Conservation (phyloP, 2,113 vertebrate species). For the Psephotus haematonotus region DNA sequence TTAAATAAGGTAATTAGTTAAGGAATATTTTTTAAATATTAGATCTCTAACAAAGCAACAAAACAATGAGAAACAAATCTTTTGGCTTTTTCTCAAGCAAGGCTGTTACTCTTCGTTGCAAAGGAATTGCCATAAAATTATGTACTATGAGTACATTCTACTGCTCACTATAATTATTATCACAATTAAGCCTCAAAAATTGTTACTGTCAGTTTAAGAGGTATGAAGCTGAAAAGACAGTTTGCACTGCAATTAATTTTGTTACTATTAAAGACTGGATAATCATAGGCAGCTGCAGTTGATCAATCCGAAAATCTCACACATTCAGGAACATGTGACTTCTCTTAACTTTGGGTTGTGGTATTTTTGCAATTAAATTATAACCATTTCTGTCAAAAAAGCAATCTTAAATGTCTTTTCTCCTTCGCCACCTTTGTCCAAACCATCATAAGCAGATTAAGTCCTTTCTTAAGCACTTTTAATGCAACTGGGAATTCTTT, state of each 20-base stretch:
- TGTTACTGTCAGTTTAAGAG: slow-evolving; percentile 1
- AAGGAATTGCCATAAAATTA: neutral
- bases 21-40: neutral
- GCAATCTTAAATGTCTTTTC: neutral
- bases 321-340: neutral
- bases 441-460: neutral
- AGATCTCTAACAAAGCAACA: neutral
- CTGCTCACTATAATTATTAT: slow-evolving; percentile 10
- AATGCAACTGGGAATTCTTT: neutral
- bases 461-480: neutral
- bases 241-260: neutral
- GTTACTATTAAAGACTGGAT: neutral
- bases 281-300: slow-evolving; percentile 15
- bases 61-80: neutral
- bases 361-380: neutral
- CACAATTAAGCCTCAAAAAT: slow-evolving; percentile 38
- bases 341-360: neutral
- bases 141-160: neutral
- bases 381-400: neutral
- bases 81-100: neutral
- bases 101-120: neutral
- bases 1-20: neutral
- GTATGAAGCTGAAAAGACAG: neutral
- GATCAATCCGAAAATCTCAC: neutral
- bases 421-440: neutral